These are phyloP conservation scores for Atta colombica DNA, from an alignment of 1,140 invertebrate species.

Conservation along the genomic window DNA sequence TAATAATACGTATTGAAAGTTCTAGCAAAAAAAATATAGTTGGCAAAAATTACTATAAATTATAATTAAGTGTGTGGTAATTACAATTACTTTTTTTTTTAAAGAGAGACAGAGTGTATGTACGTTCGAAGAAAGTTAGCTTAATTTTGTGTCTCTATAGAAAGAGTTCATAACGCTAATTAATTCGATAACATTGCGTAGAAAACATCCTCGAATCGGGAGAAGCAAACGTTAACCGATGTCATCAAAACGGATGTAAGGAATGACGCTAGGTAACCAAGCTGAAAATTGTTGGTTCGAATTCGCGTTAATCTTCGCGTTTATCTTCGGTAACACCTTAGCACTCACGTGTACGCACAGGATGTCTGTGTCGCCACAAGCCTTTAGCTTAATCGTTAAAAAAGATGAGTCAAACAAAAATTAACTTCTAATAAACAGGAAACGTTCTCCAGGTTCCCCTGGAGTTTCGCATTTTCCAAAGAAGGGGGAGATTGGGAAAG, in stretches of 20 bases:
- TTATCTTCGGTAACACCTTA: not conserved
- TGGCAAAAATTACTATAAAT: no score
- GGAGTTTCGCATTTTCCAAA: not conserved
- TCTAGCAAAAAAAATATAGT: no score
- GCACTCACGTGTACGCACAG: not conserved
- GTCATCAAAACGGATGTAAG: conserved; percentile 50
- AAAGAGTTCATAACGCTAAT: no score
- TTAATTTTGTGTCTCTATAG: no score
- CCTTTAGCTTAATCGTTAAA: conserved; percentile 31
- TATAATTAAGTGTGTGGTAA: no score
- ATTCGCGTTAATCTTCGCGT: conserved; percentile 16
- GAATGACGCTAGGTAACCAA: conserved; percentile 31
- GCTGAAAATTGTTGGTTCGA: conserved; percentile 33
- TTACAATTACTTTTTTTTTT: no score
- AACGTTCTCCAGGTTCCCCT: not conserved
- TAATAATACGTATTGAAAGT: no score
- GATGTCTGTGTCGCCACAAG: conserved; percentile 4
- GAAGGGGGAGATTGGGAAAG: not conserved
- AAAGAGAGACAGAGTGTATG: no score
- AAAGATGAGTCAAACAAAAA: not conserved
- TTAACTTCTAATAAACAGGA: conserved; percentile 4
- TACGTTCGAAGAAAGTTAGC: no score
- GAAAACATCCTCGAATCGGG: not conserved
- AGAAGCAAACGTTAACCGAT: not conserved
- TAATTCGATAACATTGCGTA: not conserved